phyloP scores from a whole-genome alignment of 2,113 vertebrate genomes.

The Atherinomorus stipes region DNA sequence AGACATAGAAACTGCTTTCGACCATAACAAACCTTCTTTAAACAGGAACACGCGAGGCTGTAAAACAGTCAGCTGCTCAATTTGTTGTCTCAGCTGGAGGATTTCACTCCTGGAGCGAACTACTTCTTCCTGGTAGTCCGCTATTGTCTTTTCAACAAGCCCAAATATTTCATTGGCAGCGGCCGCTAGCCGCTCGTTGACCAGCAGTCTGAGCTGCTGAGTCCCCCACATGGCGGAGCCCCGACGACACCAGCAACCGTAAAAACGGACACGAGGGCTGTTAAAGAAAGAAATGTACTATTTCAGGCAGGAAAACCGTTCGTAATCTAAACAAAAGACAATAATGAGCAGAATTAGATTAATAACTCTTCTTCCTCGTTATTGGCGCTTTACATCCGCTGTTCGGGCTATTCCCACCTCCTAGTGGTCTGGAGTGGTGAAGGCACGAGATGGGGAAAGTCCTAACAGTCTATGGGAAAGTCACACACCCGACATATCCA shows the following conservation, averaged over 20 bases:
- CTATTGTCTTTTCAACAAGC: conserved; percentile 11
- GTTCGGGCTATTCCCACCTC: no score
- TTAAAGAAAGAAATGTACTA: not conserved
- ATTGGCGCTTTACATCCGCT: not conserved
- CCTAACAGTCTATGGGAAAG: no score
- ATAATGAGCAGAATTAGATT: conserved; percentile 4
- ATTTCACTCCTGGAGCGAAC: conserved; percentile 19
- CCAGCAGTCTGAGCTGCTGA: conserved; percentile 19
- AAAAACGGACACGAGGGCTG: not conserved
- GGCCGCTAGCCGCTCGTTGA: conserved; percentile 25
- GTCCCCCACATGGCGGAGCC: conserved; percentile 6
- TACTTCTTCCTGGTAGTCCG: conserved; percentile 5
- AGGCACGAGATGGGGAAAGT: no score
- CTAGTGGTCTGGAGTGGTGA: not conserved
- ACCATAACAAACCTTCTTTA: conserved; percentile 3
- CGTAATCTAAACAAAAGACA: not conserved
- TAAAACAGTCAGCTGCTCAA: conserved; percentile 14
- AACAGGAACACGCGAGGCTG: conserved; percentile 2
- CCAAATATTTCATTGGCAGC: conserved; percentile 13
- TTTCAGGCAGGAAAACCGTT: not conserved
- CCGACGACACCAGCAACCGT: not conserved
- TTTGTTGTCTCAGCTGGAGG: conserved; percentile 14
- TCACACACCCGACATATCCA: no score
- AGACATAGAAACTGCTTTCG: not conserved
- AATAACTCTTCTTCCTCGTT: not conserved